Evolutionary conservation across 1,140 invertebrate genomes (phyloP), one percentile per base, ranked within the genome.

Genomic region (Drosophila simulans): DNA sequence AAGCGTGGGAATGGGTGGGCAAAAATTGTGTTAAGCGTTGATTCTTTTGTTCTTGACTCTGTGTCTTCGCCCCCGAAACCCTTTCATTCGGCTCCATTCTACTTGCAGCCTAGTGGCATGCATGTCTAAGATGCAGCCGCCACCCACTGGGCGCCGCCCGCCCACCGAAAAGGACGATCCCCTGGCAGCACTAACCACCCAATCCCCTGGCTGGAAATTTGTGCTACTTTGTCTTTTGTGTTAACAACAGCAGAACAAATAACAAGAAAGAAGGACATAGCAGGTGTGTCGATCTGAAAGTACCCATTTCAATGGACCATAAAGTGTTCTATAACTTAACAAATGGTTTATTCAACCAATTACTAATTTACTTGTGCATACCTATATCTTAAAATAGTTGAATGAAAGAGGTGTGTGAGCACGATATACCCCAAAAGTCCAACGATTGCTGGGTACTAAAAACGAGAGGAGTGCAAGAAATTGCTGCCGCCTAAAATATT

Each of bases 151-250:
- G 8, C 13, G 5, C n/a, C 17, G 0, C 5, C 15, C 46, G 13
- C 35, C 17, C 22, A 4, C 42, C 27, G 12, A 17, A 49, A 35
- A 46, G 20, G 35, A 60, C 20, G 22, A 13, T 25, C 25, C 27
- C 22, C 25, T 15, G 59, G 54, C 37, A 27, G 25, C 59, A 59
- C 25, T 42, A 63, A 22, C 55, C 35, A 31, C 57, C 43, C 54
- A 39, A 52, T 64, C n/a, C 43, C 57, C 54, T 58, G 62, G 45
- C 62, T 77, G 77, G 59, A 82, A 86, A 88, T 88, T 86, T 86
- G 82, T 88, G 83, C 82, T 83, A 88, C 82, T 88, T 86, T 86
- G 83, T 88, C 83, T 86, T 86, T 86, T 86, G 82, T 86, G 83
- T 82, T 78, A 72, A 85, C 81, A 81, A 81, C 74, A 82, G 55